phyloP scores from a whole-genome alignment of 2,888 invertebrate species.

The Alcis repandata region DNA sequence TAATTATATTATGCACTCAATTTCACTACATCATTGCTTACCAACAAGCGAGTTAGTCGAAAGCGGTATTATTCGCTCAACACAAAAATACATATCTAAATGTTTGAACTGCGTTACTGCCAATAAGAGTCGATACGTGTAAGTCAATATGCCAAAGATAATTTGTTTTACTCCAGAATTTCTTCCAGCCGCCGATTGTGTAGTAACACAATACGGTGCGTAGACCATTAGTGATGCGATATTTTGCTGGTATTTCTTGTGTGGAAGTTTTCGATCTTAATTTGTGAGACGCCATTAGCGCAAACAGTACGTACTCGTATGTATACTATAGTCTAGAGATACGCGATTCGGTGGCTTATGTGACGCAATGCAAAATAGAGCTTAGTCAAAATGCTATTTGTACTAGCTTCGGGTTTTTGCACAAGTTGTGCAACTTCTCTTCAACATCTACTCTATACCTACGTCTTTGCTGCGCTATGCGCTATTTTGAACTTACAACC shows the following conservation, averaged over 20 bases:
- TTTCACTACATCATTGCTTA: too few species aligned
- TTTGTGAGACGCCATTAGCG: neutral
- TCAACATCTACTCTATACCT: too few species aligned
- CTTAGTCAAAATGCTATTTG: too few species aligned
- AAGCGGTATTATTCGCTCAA: too few species aligned
- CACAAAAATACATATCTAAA: too few species aligned
- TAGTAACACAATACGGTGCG: conserved; percentile 68
- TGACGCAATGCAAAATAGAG: too few species aligned
- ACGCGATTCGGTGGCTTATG: neutral
- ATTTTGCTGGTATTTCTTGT: conserved; percentile 11
- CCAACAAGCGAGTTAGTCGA: too few species aligned
- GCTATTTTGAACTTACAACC: too few species aligned
- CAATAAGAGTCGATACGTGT: conserved; percentile 41
- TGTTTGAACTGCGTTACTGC: conserved; percentile 9
- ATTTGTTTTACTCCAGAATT: conserved; percentile 67
- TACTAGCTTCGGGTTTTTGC: too few species aligned
- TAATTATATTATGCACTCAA: too few species aligned
- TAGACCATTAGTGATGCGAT: conserved; percentile 44
- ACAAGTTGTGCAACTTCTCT: too few species aligned
- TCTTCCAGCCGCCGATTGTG: conserved; percentile 71
- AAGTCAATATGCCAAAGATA: conserved; percentile 68
- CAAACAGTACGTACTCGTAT: neutral
- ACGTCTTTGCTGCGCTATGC: too few species aligned
- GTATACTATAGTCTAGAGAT: neutral
- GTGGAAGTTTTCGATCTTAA: neutral